Conservation (phyloP, 35 echinoderm and acorn worm genomes). For the Lytechinus pictus region DNA sequence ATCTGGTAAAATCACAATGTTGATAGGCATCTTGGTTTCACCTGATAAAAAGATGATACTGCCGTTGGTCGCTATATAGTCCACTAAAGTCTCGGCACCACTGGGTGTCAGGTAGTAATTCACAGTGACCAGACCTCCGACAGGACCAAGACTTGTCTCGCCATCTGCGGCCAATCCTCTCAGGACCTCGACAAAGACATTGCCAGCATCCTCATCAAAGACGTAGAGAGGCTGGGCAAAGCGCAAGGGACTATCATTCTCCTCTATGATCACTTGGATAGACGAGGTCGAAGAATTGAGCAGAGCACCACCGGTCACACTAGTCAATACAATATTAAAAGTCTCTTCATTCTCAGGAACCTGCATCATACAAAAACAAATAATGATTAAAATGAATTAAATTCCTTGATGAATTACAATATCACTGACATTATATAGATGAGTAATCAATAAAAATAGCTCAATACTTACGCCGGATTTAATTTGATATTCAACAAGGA, state of each 20-base stretch:
- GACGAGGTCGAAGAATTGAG: slow-evolving; percentile 60
- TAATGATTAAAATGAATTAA: background rate
- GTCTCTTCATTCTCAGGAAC: slow-evolving; percentile 91
- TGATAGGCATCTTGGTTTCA: slow-evolving; percentile 61
- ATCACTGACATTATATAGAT: background rate
- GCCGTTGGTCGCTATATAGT: slow-evolving; percentile 80
- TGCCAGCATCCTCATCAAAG: slow-evolving; percentile 73
- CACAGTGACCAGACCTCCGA: slow-evolving; percentile 65
- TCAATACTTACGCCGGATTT: background rate
- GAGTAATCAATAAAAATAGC: background rate
- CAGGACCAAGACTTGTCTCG: slow-evolving; percentile 59
- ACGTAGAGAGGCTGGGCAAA: slow-evolving; percentile 79
- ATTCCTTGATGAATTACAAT: background rate
- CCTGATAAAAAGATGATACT: slow-evolving; percentile 71
- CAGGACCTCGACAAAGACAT: slow-evolving; percentile 57
- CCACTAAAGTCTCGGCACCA: slow-evolving; percentile 57
- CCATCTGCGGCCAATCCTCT: slow-evolving; percentile 69
- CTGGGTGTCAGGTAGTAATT: slow-evolving; percentile 68
- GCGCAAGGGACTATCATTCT: slow-evolving; percentile 89
- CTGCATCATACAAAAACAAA: slow-evolving; percentile 20
- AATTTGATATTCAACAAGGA: background rate
- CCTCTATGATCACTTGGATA: slow-evolving; percentile 63
- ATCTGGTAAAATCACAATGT: slow-evolving; percentile 77
- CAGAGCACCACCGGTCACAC: slow-evolving; percentile 68
- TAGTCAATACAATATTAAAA: slow-evolving; percentile 70